Base-by-base conservation (phyloP, 2,113 vertebrate genomes). In the Rhodinocichla rosea region DNA sequence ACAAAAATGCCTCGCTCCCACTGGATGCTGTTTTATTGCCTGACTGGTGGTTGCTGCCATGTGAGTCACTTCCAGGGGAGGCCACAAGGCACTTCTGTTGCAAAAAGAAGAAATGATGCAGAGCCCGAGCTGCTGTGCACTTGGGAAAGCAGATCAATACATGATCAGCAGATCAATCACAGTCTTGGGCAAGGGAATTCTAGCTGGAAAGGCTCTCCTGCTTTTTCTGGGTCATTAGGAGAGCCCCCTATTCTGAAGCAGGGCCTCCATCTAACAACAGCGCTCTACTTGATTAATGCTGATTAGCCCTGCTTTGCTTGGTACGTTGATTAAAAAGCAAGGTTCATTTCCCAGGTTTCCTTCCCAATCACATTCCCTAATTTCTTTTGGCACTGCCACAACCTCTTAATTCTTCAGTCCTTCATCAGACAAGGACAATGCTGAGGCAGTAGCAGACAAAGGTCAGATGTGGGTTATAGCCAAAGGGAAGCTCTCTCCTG, bases 261-360 rank as follows among this genome's bases (percentile, higher is more conserved):
- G 59, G 84, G 68, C 92, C 83, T 95, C 83, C 80, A 37, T 59
- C 87, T 95, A 84, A 80, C 94, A 94, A 94, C 92, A 63, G 92
- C 32, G 86, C 89, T 95, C 82, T 89, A 75, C 88, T 94, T 98
- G 97, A 98, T 98, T 97, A 98, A 91, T 94, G 86, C 93, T 98
- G 97, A 98, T 98, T 97, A 97, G 96, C 84, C 87, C 62, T 86
- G 91, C 80, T 92, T 95, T 95, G 82, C 93, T 94, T 90, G 73
- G 79, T 90, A 53, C 7, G 39, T 92, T 94, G 94, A 97, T 97
- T 96, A 96, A 96, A 96, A 95, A 93, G 84, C 80, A 76, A 86
- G 86, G 76, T 95, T 97, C 95, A 85, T 97, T 96, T 96, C 95
- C 95, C 92, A 92, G 89, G 91, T 96, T 97, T 97, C 87, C 92